phyloP scores from a whole-genome alignment of 1,140 invertebrate genomes.

The Drosophila repletoides region DNA sequence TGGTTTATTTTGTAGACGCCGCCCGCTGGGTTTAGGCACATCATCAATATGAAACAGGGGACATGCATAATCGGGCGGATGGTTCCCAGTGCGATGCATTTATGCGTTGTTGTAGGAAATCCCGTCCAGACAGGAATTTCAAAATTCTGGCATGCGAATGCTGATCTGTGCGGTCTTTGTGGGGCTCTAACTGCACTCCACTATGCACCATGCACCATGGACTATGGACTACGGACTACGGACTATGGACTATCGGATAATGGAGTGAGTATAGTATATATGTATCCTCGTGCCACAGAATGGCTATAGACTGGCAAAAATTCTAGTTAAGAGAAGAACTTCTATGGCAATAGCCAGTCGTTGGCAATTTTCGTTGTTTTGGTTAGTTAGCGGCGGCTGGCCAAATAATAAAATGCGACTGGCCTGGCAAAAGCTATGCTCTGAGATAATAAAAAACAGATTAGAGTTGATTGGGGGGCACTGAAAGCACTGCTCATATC shows the following conservation, averaged over 20 bases:
- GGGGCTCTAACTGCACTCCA: too few relatives aligned
- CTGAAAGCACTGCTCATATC: too few relatives aligned
- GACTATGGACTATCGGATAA: too few relatives aligned
- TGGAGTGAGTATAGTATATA: neutral
- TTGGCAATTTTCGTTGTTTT: constrained; percentile 26
- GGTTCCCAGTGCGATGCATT: constrained; percentile 61
- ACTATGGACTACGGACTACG: too few relatives aligned
- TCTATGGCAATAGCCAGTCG: too few relatives aligned
- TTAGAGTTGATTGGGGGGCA: constrained; percentile 15
- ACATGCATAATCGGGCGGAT: constrained; percentile 75
- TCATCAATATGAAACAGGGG: constrained; percentile 74
- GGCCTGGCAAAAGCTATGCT: constrained; percentile 18
- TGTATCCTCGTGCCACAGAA: too few relatives aligned
- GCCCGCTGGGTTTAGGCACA: constrained; percentile 17
- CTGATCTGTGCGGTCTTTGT: constrained; percentile 8
- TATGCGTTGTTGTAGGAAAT: constrained; percentile 66
- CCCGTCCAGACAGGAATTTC: constrained; percentile 73
- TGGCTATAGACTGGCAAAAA: neutral
- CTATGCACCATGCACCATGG: too few relatives aligned
- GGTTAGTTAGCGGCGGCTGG: constrained; percentile 14
- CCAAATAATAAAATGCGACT: constrained; percentile 38
- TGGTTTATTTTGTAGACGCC: constrained; percentile 55
- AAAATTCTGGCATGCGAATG: constrained; percentile 46
- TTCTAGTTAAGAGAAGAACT: too few relatives aligned
- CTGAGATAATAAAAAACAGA: constrained; percentile 39